phyloP scores from a whole-genome alignment of 2,113 vertebrate species.

The Campylomormyrus tamandua region DNA sequence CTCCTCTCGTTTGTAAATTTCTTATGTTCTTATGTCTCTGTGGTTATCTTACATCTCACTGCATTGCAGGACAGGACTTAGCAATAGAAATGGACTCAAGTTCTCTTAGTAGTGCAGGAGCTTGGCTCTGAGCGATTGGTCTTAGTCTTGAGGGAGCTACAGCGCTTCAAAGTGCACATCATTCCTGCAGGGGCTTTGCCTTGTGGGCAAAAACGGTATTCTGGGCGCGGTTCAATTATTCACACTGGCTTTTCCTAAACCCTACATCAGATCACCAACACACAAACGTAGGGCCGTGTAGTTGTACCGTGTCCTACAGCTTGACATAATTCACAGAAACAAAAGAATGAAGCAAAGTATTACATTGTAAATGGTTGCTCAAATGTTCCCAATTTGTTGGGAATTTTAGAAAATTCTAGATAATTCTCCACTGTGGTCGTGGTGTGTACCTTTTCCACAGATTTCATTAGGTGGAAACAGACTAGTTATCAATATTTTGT shows the following conservation, averaged over 20 bases:
- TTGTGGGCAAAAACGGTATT: not conserved
- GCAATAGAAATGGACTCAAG: not conserved
- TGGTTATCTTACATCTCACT: not conserved
- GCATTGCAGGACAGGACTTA: not conserved
- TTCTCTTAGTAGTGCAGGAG: not conserved
- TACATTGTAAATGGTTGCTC: not conserved
- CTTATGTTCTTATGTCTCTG: not conserved
- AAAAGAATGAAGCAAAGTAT: not conserved
- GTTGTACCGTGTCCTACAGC: not conserved
- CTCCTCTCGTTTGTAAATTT: too few relatives aligned
- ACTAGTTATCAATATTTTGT: not conserved
- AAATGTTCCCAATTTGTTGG: not conserved
- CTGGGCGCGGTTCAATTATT: not conserved
- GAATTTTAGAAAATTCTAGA: not conserved
- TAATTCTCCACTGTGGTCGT: not conserved
- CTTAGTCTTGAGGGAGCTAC: not conserved
- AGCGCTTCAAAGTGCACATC: not conserved
- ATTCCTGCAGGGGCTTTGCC: not conserved
- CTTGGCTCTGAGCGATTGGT: not conserved
- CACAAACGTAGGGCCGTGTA: not conserved
- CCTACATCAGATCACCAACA: not conserved
- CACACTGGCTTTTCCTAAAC: not conserved
- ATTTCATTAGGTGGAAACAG: not conserved
- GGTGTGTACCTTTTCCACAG: not conserved
- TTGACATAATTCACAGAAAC: not conserved